Evolutionary conservation across 2,797 vertebrate genomes (phyloP).

Genomic region (Otus scops): DNA sequence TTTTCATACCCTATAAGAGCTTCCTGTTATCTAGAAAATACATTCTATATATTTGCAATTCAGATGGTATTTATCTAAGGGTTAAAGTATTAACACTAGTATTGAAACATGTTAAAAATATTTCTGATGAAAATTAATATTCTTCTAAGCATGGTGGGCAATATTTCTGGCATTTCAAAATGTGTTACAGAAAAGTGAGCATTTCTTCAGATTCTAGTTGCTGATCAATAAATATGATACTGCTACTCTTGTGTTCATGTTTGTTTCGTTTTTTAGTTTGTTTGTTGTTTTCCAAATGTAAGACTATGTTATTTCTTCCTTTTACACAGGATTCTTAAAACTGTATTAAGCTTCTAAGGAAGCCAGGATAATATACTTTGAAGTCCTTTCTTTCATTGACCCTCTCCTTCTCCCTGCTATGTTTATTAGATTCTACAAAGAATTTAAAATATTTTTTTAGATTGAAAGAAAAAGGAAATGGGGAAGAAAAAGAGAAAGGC

Average conservation of each 20-base stretch:
- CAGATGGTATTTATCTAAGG: neutral
- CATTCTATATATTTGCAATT: neutral
- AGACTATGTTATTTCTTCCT: neutral
- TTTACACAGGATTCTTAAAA: neutral
- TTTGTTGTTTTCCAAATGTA: neutral
- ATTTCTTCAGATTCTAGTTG: neutral
- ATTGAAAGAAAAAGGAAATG: neutral
- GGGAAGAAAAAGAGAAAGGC: neutral
- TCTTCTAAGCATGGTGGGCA: neutral
- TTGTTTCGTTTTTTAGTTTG: neutral
- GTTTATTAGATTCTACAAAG: neutral
- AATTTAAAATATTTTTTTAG: neutral
- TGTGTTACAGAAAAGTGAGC: neutral
- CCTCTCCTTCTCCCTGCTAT: neutral
- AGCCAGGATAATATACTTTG: neutral
- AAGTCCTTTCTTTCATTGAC: neutral
- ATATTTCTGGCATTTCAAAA: neutral
- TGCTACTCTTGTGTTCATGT: neutral
- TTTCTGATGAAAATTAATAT: neutral
- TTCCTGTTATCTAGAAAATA: neutral
- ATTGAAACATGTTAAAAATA: neutral
- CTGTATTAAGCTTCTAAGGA: neutral
- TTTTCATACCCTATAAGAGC: neutral
- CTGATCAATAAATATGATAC: neutral
- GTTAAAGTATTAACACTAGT: neutral